Percentiles rank a stretch among this genome's conserved stretches.
Conservation (phyloP, 2,888 invertebrate genomes). For the Rotaria magnacalcarata region DNA sequence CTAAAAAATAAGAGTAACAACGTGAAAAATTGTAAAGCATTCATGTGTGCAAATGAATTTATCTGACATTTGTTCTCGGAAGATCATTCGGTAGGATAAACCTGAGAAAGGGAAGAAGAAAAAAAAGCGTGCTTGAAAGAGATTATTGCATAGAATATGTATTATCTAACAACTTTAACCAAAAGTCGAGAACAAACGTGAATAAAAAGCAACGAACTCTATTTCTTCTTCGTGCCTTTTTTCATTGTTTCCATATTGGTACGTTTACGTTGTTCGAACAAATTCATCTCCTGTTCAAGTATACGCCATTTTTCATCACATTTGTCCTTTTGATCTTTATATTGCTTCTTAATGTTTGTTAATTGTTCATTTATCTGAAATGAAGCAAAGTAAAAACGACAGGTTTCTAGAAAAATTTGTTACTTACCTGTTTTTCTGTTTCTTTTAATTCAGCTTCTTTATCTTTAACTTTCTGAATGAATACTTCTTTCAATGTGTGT, state of each 20-base stretch:
- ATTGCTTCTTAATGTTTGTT: slow-evolving; percentile 8
- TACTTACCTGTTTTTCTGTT: slow-evolving; percentile 65
- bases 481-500: slow-evolving; percentile 96
- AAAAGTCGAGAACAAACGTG: slow-evolving; percentile 1
- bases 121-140: neutral
- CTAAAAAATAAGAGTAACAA: neutral
- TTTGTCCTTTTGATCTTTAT: slow-evolving; percentile 12
- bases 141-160: slow-evolving; percentile 31
- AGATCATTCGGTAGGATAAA: slow-evolving; percentile 1
- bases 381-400: neutral
- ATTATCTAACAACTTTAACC: neutral
- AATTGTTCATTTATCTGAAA: neutral
- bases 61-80: slow-evolving; percentile 38
- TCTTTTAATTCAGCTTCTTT: slow-evolving; percentile 94
- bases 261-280: slow-evolving; percentile 15
- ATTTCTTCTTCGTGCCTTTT: neutral
- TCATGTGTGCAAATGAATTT: neutral
- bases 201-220: neutral
- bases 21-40: neutral
- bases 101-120: neutral
- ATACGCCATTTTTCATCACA: slow-evolving; percentile 11
- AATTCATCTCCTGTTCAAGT: neutral
- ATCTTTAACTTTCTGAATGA: slow-evolving; percentile 90
- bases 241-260: slow-evolving; percentile 16
- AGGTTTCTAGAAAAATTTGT: neutral